phyloP scores from a whole-genome alignment of 2,797 vertebrate genomes.

The Syngnathus rostellatus region DNA sequence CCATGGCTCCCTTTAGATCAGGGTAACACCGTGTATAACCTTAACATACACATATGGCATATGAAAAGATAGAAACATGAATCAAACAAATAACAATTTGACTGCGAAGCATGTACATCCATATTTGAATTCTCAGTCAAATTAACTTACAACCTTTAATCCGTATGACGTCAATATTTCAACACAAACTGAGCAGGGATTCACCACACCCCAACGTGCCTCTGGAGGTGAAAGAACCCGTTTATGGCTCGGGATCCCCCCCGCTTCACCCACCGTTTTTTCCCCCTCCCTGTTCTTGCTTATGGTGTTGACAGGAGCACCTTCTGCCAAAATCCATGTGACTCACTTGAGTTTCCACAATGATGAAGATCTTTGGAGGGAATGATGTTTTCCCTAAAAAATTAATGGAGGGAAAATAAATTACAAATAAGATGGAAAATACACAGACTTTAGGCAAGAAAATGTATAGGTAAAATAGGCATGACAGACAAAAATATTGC shows the following conservation, averaged over 20 bases:
- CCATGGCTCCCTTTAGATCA: too few relatives aligned
- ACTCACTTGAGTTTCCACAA: conserved; percentile 7
- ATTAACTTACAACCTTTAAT: neutral
- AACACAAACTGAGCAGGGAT: conserved; percentile 35
- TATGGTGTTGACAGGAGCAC: conserved; percentile 7
- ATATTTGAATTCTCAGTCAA: neutral
- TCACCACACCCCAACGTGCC: conserved; percentile 42
- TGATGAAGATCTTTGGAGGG: conserved; percentile 1
- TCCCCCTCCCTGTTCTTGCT: conserved; percentile 25
- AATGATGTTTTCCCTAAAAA: neutral
- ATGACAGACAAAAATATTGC: neutral
- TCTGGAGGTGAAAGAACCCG: conserved; percentile 63
- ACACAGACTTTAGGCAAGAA: neutral
- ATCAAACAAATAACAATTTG: neutral
- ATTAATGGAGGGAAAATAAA: neutral
- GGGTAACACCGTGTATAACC: neutral
- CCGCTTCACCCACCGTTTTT: conserved; percentile 15
- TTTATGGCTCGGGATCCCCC: conserved; percentile 52
- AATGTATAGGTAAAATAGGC: neutral
- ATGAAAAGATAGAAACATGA: neutral
- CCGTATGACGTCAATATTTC: conserved; percentile 24
- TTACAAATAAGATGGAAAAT: neutral
- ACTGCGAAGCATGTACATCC: neutral
- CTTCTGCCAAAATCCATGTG: conserved; percentile 11
- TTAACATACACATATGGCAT: neutral